phyloP scores from a whole-genome alignment of 2,797 vertebrate genomes.

The Moxostoma hubbsi region DNA sequence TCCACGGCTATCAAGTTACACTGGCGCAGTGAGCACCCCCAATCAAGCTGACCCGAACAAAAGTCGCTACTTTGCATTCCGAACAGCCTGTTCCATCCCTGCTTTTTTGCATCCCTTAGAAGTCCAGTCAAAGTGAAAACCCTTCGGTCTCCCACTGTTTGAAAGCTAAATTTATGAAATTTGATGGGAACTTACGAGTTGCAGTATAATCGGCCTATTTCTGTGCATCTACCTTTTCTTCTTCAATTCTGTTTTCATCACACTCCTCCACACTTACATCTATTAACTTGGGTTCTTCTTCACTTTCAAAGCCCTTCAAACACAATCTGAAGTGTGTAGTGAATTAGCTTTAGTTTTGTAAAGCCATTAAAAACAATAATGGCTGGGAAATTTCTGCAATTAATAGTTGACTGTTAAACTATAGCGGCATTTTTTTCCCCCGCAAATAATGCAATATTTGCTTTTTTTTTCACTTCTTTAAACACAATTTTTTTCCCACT shows the following conservation, averaged over 20 bases:
- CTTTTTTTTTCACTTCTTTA: too few species aligned
- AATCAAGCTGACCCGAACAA: conserved; percentile 8
- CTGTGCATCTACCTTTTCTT: background rate
- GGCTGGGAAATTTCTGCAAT: too few species aligned
- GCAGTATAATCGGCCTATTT: background rate
- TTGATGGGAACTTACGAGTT: background rate
- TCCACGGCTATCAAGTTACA: conserved; percentile 31
- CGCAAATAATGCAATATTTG: too few species aligned
- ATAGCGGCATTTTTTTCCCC: too few species aligned
- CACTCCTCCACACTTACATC: background rate
- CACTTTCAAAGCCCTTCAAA: background rate
- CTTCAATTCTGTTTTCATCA: background rate
- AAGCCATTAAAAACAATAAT: background rate
- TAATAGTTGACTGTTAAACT: too few species aligned
- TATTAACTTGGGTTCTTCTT: background rate
- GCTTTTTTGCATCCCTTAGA: conserved; percentile 4
- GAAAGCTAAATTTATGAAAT: background rate
- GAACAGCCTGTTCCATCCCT: background rate
- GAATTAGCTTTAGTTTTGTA: background rate
- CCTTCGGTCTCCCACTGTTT: background rate
- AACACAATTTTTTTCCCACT: too few species aligned
- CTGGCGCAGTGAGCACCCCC: conserved; percentile 6
- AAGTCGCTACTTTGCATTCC: conserved; percentile 18
- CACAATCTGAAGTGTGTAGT: background rate
- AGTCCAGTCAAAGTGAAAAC: conserved; percentile 10